Percentiles rank a stretch among this genome's conserved stretches.
Conservation (phyloP, 2,888 invertebrate genomes). For the Dryomyza anilis region DNA sequence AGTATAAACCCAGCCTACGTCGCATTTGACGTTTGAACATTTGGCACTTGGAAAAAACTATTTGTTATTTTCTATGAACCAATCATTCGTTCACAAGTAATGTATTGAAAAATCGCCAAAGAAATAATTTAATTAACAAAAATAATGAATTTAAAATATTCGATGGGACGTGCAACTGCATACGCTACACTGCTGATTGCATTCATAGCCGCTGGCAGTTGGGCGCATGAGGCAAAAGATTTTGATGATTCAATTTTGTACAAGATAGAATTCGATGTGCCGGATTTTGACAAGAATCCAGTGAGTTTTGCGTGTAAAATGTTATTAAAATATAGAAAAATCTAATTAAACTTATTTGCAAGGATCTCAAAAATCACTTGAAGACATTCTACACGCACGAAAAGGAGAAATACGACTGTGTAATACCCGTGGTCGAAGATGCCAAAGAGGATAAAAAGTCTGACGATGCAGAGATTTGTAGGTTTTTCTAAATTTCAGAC, state of each 20-base stretch:
- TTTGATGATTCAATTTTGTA: slow-evolving; percentile 84
- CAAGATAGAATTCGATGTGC: slow-evolving; percentile 77
- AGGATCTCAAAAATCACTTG: slow-evolving; percentile 47
- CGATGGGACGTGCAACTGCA: background rate
- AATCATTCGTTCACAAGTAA: slow-evolving; percentile 1
- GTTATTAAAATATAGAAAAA: background rate
- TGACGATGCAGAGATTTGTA: slow-evolving; percentile 51
- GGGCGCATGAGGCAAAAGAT: slow-evolving; percentile 71
- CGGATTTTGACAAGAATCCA: slow-evolving; percentile 61
- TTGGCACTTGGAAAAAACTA: background rate
- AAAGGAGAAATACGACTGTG: slow-evolving; percentile 83
- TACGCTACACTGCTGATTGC: slow-evolving; percentile 15
- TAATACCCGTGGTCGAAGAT: slow-evolving; percentile 71
- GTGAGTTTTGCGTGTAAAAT: slow-evolving; percentile 47
- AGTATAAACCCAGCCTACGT: background rate
- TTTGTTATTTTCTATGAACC: background rate
- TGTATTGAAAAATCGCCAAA: background rate
- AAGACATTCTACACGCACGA: slow-evolving; percentile 66
- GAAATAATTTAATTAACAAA: background rate
- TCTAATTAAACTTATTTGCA: too few relatives aligned
- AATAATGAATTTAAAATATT: background rate
- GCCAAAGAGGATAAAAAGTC: slow-evolving; percentile 54
- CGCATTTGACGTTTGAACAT: background rate
- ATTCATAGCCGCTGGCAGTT: background rate
- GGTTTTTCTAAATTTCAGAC: too few relatives aligned